phyloP scores from a whole-genome alignment of 2,888 invertebrate genomes.

The Phengaris arion region DNA sequence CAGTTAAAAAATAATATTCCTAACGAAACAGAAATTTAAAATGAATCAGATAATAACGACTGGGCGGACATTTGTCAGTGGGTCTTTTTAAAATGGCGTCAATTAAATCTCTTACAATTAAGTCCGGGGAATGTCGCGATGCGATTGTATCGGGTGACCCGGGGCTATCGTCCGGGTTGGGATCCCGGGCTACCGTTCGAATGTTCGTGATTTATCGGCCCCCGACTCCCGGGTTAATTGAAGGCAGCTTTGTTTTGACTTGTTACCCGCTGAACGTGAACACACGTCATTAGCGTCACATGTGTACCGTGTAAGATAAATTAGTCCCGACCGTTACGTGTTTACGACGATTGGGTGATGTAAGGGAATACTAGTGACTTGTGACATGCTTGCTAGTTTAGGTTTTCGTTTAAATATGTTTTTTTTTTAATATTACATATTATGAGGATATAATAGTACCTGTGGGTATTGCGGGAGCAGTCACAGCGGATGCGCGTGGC shows the following conservation, averaged over 20 bases:
- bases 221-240: constrained; percentile 63
- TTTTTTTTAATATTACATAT: neutral
- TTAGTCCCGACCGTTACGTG: constrained; percentile 24
- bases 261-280: constrained; percentile 39
- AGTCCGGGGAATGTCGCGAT: constrained; percentile 62
- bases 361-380: neutral
- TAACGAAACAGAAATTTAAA: constrained; percentile 20
- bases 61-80: constrained; percentile 24
- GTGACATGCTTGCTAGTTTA: neutral
- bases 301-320: constrained; percentile 34
- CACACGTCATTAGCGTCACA: constrained; percentile 39
- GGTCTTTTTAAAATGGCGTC: constrained; percentile 52
- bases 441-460: too few relatives aligned
- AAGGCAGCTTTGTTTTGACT: constrained; percentile 47
- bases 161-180: constrained; percentile 70
- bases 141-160: constrained; percentile 70
- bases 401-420: too few relatives aligned
- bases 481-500: too few relatives aligned
- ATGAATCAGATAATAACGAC: constrained; percentile 27
- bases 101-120: constrained; percentile 70
- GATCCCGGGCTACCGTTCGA: constrained; percentile 59
- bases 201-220: constrained; percentile 67
- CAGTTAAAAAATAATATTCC: neutral
- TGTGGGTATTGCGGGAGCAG: too few relatives aligned
- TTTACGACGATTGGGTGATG: constrained; percentile 21